These are phyloP conservation scores for Euthynnus affinis DNA, from an alignment of 2,797 vertebrate species.

Conservation along the genomic window DNA sequence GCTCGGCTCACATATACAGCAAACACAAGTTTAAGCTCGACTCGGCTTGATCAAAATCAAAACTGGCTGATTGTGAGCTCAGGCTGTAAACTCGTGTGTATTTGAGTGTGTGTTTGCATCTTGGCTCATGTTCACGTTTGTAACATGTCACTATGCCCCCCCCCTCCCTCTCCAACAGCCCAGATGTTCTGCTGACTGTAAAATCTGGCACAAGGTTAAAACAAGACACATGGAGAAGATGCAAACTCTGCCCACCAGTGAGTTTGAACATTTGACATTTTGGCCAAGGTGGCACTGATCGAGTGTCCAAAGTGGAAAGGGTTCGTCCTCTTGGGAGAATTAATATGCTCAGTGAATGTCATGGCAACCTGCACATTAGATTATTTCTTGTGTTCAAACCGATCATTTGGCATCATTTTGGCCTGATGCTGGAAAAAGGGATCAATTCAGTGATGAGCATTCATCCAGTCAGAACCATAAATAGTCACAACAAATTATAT, in stretches of 20 bases:
- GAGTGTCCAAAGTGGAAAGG: not conserved
- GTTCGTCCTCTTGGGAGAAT: not conserved
- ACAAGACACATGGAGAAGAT: not conserved
- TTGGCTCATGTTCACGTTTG: not conserved
- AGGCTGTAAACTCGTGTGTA: conserved; percentile 2
- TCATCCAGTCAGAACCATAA: not conserved
- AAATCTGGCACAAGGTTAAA: conserved; percentile 1
- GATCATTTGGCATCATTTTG: too few species aligned
- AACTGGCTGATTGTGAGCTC: not conserved
- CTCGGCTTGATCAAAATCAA: not conserved
- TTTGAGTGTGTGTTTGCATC: not conserved
- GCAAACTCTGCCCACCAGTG: not conserved
- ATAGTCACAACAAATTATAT: not conserved
- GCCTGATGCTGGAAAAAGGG: too few species aligned
- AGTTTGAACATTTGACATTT: not conserved
- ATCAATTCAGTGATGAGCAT: too few species aligned
- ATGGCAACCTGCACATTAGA: not conserved
- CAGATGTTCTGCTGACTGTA: conserved; percentile 15
- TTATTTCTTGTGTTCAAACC: not conserved
- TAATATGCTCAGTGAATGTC: conserved; percentile 5
- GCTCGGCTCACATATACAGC: not conserved
- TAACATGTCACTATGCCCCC: conserved; percentile 6
- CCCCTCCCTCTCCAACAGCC: not conserved
- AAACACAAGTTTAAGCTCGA: not conserved
- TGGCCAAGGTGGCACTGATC: not conserved